Conservation (phyloP, 2,888 invertebrate species). For the Anodontia alba region DNA sequence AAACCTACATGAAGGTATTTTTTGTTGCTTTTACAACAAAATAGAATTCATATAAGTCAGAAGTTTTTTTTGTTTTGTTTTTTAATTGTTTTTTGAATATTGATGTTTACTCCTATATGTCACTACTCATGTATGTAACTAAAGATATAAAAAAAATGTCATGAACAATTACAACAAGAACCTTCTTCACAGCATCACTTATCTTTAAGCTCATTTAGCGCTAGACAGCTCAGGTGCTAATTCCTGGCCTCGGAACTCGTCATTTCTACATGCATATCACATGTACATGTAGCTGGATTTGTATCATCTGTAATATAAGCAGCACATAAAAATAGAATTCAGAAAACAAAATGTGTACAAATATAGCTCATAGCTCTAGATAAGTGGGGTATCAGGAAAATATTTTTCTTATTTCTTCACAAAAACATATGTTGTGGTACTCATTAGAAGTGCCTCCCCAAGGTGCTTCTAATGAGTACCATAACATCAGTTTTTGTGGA, state of each 20-base stretch:
- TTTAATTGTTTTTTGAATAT: too few relatives aligned
- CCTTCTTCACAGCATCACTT: slow-evolving; percentile 3
- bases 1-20: too few relatives aligned
- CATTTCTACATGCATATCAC: background rate
- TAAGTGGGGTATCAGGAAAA: background rate
- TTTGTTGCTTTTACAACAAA: too few relatives aligned
- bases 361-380: background rate
- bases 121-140: too few relatives aligned
- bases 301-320: slow-evolving; percentile 12
- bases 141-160: background rate
- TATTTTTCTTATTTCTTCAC: too few relatives aligned
- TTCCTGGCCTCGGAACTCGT: background rate
- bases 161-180: background rate
- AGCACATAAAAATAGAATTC: background rate
- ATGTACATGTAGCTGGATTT: background rate
- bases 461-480: too few relatives aligned
- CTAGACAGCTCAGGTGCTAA: background rate
- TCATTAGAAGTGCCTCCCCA: too few relatives aligned
- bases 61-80: too few relatives aligned
- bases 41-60: too few relatives aligned
- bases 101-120: too few relatives aligned
- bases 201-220: background rate
- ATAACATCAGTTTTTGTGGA: background rate
- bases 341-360: background rate
- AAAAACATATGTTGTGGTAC: too few relatives aligned